These are phyloP conservation scores for Ericerus pela DNA, from an alignment of 1,140 invertebrate species.

Conservation along the genomic window DNA sequence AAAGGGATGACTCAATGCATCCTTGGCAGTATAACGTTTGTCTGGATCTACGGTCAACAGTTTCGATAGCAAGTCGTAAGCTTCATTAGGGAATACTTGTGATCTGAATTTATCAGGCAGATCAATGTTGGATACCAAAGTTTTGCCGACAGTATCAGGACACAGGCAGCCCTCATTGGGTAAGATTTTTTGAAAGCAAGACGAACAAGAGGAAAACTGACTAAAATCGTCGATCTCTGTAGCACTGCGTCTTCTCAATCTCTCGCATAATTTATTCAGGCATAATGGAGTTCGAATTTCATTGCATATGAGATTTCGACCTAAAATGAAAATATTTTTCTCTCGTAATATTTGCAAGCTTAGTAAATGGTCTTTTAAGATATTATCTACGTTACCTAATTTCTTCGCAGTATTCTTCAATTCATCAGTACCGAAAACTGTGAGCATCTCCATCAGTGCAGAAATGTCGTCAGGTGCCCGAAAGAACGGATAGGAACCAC, in stretches of 20 bases:
- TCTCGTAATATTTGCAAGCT: too few species aligned
- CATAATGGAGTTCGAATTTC: slow-evolving; percentile 36
- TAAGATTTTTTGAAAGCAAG: not conserved
- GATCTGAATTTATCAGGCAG: too few species aligned
- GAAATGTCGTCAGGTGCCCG: slow-evolving; percentile 62
- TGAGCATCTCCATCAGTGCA: slow-evolving; percentile 67
- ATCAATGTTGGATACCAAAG: not conserved
- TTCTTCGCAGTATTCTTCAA: slow-evolving; percentile 50
- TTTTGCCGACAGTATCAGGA: not conserved
- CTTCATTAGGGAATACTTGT: slow-evolving; percentile 43
- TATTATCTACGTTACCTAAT: slow-evolving; percentile 39
- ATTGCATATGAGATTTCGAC: slow-evolving; percentile 39
- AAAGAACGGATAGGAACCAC: slow-evolving; percentile 69
- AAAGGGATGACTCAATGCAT: slow-evolving; percentile 62
- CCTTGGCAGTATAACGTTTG: slow-evolving; percentile 50
- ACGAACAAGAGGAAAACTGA: not conserved
- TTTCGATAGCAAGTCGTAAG: slow-evolving; percentile 54
- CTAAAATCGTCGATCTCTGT: not conserved
- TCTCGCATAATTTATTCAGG: slow-evolving; percentile 36
- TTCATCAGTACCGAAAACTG: slow-evolving; percentile 55
- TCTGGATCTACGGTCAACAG: slow-evolving; percentile 62
- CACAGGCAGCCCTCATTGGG: not conserved
- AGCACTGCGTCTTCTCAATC: slow-evolving; percentile 23
- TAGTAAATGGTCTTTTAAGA: not conserved
- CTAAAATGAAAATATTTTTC: slow-evolving; percentile 24